Evolutionary conservation across 2,797 vertebrate genomes (phyloP), one percentile per base, ranked within the genome.

Genomic region (Gobionotothen gibberifrons): DNA sequence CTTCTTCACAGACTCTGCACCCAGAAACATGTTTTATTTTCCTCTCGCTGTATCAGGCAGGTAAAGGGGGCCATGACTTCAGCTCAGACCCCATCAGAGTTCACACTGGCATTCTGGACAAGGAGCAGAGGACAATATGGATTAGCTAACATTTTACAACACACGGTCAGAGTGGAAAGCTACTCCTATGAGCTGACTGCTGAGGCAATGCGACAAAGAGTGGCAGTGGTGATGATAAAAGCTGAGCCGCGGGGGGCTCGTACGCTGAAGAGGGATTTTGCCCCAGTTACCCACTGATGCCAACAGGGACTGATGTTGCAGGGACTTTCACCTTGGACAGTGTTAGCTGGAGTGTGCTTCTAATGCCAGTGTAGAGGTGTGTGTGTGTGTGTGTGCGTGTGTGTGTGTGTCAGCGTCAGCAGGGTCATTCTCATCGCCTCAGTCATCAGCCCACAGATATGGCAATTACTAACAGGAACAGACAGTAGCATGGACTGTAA

Each of bases 321-420:
- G 15, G 73, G 76, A 71, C 78, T 86, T 85, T 87, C 85, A 86
- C 86, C 83, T 85, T 85, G 83, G 67, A 67, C 76, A 69, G 22
- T 3, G 66, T 69, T 72, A 36, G 73, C 74, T 58, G n/a, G 56
- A 26, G 59, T 72, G 75, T 42, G 60, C 9, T 69, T 69, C 71
- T 55, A 63, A 54, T 63, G 60, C 64, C 55, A 9, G 61, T 56
- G 68, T 43, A 21, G 51, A 65, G 32, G 42, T 71, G 55, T 17
- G 63, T 57, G 26, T 26, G 26, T 26, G 26, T 26, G 26, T 26
- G 26, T 26, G 26, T 26, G 26, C 26, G 26, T 26, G 26, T 26
- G 26, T 26, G 26, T 26, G 26, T 26, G 26, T 26, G 26, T 26
- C n/a, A n/a, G n/a, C n/a, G 36, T 78, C 74, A 72, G 72, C 17